Base-by-base conservation (phyloP, 1,140 invertebrate genomes). In the Eumaeus atala region DNA sequence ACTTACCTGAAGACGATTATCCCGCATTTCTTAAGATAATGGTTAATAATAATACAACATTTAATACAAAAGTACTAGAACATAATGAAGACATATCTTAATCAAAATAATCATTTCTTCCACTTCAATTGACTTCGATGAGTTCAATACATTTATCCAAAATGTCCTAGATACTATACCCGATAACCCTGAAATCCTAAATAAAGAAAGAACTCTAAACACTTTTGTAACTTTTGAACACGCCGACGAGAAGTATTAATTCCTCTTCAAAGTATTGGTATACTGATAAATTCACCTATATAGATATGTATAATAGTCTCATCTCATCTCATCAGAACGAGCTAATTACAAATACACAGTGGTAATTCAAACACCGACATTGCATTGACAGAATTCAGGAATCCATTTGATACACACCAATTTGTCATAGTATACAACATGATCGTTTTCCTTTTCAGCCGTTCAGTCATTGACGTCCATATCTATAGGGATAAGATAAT, bases 51-150 rank as follows among this genome's bases (percentile, higher is more conserved):
- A 16, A 44, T 21, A 52, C 21, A 37, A 35, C 17, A 6, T 59
- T 58, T 47, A 47, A 62, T 33, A 61, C 59, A 21, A 54, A 54
- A 47, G 58, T 61, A n/a, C 6, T 16, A 47, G 61, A 63, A 56
- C 50, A 56, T 36, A 63, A 56, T 38, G 61, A 59, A 48, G 14
- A 54, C 9, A 49, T 63, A 36, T 17, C 28, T 6, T 56, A 63
- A 54, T 47, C 48, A 14, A 63, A 55, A 21, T 48, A 7, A 52
- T 55, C 0, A 36, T 62, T 28, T 3, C 58, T 55, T 56, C 60
- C 47, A 58, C 52, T 11, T 62, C 60, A 9, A 62, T 62, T 18
- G 60, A 62, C 21, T 18, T 56, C 1, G 56, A 62, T 17, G 42
- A 51, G 16, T 54, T 56, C 10, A 28, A 62, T 17, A 52, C 55